Conservation (phyloP, 1,140 invertebrate genomes). For the Drosophila ficusphila region DNA sequence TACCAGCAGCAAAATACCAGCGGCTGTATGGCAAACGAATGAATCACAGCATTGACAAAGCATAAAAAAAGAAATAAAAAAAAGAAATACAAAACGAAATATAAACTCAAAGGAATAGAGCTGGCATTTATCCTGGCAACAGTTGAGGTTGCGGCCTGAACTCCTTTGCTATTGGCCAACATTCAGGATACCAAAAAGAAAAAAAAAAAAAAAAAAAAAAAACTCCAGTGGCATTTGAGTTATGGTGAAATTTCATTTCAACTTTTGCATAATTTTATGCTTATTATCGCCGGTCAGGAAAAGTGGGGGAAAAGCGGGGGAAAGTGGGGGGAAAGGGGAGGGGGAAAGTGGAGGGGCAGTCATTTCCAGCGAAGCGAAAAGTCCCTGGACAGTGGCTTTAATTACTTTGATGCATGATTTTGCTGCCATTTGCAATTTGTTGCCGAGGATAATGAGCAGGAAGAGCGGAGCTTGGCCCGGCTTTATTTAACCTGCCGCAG, state of each 20-base stretch:
- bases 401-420: conserved; percentile 82
- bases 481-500: conserved; percentile 48
- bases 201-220: too few relatives aligned
- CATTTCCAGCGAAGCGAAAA: conserved; percentile 53
- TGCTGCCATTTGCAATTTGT: conserved; percentile 76
- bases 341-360: neutral
- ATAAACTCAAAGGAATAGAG: neutral
- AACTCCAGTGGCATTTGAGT: conserved; percentile 58
- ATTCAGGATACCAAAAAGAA: too few relatives aligned
- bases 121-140: neutral
- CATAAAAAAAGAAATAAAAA: too few relatives aligned
- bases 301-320: neutral
- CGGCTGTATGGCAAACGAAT: too few relatives aligned
- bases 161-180: neutral
- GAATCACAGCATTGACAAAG: too few relatives aligned
- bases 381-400: conserved; percentile 71
- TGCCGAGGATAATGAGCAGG: conserved; percentile 57
- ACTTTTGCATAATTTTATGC: conserved; percentile 81
- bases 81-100: too few relatives aligned
- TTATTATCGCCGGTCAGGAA: conserved; percentile 57
- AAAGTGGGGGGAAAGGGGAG: neutral
- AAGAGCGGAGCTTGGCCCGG: conserved; percentile 9
- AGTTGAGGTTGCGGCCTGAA: neutral
- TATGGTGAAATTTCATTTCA: conserved; percentile 74
- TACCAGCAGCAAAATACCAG: too few relatives aligned